Evolutionary conservation across 1,140 invertebrate genomes (phyloP).

Genomic region (Micrasema minimum): DNA sequence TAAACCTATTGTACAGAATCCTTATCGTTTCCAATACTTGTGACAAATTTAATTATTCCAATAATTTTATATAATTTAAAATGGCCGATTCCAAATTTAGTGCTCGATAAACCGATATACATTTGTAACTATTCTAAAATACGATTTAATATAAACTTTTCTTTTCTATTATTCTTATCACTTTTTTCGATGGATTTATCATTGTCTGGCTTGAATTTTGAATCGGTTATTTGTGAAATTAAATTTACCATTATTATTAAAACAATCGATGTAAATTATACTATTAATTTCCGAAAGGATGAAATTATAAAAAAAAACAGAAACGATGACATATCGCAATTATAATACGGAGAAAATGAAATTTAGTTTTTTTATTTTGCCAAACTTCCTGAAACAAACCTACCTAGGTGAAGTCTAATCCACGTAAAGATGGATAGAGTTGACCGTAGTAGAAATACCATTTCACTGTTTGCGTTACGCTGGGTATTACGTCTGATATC

Average conservation of each 20-base stretch:
- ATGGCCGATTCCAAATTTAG: constrained; percentile 47
- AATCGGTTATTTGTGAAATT: constrained; percentile 28
- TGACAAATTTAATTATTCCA: constrained; percentile 30
- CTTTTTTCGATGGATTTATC: too few species aligned
- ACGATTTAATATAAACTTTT: too few species aligned
- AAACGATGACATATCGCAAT: constrained; percentile 54
- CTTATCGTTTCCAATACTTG: constrained; percentile 3
- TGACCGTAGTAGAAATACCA: too few species aligned
- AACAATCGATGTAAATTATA: constrained; percentile 52
- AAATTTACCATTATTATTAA: constrained; percentile 38
- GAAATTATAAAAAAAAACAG: constrained; percentile 39
- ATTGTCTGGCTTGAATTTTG: constrained; percentile 24
- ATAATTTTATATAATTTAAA: constrained; percentile 39
- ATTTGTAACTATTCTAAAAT: too few species aligned
- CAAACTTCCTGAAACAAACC: too few species aligned
- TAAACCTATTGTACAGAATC: constrained; percentile 38
- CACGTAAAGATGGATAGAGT: too few species aligned
- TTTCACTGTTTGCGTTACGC: too few species aligned
- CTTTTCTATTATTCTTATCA: too few species aligned
- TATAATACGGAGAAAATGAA: constrained; percentile 50
- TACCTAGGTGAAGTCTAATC: too few species aligned
- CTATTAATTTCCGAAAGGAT: constrained; percentile 43
- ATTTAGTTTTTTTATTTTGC: constrained; percentile 36
- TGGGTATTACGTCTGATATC: too few species aligned
- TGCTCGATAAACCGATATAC: too few species aligned